Evolutionary conservation across 2,888 invertebrate species (phyloP).

Genomic region (Scaptomyza flava): DNA sequence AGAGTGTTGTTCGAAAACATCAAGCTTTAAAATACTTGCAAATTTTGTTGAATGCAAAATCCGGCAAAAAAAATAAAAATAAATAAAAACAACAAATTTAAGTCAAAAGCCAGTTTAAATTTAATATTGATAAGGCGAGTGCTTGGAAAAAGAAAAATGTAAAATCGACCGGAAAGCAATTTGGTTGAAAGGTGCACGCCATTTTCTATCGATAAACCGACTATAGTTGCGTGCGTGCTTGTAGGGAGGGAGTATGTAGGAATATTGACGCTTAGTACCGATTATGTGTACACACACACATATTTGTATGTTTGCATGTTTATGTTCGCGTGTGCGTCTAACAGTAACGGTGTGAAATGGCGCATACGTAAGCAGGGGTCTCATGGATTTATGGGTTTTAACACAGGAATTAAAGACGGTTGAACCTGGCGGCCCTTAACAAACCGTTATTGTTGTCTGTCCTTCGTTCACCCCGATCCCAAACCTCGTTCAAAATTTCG

Average conservation of each 20-base stretch:
- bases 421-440: slow-evolving; percentile 43
- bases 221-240: slow-evolving; percentile 34
- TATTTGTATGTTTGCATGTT: slow-evolving; percentile 16
- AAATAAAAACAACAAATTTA: slow-evolving; percentile 5
- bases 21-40: slow-evolving; percentile 33
- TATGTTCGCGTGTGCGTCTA: slow-evolving; percentile 55
- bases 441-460: slow-evolving; percentile 56
- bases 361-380: slow-evolving; percentile 74
- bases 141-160: slow-evolving; percentile 7
- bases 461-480: background rate
- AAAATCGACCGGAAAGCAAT: slow-evolving; percentile 68
- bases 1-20: slow-evolving; percentile 6
- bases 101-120: slow-evolving; percentile 33
- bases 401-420: slow-evolving; percentile 79
- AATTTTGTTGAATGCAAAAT: slow-evolving; percentile 13
- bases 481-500: slow-evolving; percentile 22
- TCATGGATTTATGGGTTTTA: slow-evolving; percentile 75
- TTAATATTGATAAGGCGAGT: slow-evolving; percentile 51
- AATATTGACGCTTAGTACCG: slow-evolving; percentile 4
- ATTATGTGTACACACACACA: too few relatives aligned
- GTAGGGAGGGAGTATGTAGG: background rate
- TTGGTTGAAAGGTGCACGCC: slow-evolving; percentile 68
- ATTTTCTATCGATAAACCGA: slow-evolving; percentile 63
- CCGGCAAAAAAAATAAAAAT: background rate
- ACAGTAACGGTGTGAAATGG: slow-evolving; percentile 77